These are phyloP conservation scores for Drosophila kanekoi DNA, from an alignment of 2,888 invertebrate species.

Conservation along the genomic window DNA sequence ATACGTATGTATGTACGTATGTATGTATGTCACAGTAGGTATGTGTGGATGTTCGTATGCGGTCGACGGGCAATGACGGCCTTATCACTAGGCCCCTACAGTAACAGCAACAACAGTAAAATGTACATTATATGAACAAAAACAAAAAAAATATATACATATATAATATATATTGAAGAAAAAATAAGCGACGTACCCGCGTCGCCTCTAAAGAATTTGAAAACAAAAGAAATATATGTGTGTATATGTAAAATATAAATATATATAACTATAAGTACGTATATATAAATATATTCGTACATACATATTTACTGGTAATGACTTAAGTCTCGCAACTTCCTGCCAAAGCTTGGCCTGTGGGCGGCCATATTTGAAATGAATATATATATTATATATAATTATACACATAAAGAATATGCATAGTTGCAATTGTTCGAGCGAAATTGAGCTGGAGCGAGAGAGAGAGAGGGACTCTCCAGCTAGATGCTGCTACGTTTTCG, in stretches of 20 bases:
- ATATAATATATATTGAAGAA: conserved; percentile 26
- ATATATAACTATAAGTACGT: background rate
- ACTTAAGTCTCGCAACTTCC: conserved; percentile 36
- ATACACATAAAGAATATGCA: background rate
- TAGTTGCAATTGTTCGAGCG: conserved; percentile 26
- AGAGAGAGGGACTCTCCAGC: too few species aligned
- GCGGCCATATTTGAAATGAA: conserved; percentile 46
- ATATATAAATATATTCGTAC: background rate
- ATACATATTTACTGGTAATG: background rate
- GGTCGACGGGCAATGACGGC: conserved; percentile 58
- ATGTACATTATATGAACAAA: conserved; percentile 44
- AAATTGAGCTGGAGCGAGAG: conserved; percentile 1
- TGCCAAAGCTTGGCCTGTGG: conserved; percentile 41
- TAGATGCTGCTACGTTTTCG: conserved; percentile 3
- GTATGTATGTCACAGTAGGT: conserved; percentile 5
- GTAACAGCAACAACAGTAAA: conserved; percentile 44
- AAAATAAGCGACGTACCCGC: conserved; percentile 44
- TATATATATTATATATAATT: background rate
- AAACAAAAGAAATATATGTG: conserved; percentile 72
- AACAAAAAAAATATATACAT: conserved; percentile 29
- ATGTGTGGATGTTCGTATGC: conserved; percentile 26
- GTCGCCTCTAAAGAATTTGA: conserved; percentile 61
- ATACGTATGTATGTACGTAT: conserved; percentile 16
- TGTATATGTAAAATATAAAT: conserved; percentile 7
- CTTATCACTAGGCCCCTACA: conserved; percentile 73